Base-by-base conservation (phyloP, 2,797 vertebrate species). In the Furcifer pardalis region DNA sequence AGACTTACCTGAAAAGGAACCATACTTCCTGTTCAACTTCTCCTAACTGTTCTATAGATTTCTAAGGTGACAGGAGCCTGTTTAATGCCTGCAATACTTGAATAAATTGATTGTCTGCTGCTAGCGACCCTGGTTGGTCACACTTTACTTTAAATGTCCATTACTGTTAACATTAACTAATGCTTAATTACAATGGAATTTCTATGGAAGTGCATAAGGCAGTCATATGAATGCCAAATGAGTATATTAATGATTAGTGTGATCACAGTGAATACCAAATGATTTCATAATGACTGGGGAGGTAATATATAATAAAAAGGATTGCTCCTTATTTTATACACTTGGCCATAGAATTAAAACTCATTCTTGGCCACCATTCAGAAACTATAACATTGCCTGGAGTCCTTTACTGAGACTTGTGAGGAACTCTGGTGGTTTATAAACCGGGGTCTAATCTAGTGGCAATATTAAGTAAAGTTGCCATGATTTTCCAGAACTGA, bases 91-190 rank as follows among this genome's bases (percentile, higher is more conserved):
- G 87, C 79, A 80, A 4, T 65, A 27, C 66, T 86, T 89, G 91
- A 91, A 89, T 79, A 69, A 88, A 79, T 77, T 82, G 90, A 95
- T 94, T 91, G 88, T 85, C 84, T 88, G 87, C 91, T 92, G 86
- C 88, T 89, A 83, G 79, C 93, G 93, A 93, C 92, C 89, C 84
- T 92, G 87, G 86, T 88, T 91, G 84, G 89, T 90, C 92, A 91
- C 91, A 88, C 89, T 94, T 94, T 83, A 87, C 19, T 94, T 95
- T 93, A 94, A 94, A 93, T 80, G 46, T 92, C 95, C 92, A 93
- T 95, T 95, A 93, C 89, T 95, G 95, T 95, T 95, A 95, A 94
- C 91, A 91, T 95, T 95, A 96, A 95, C 91, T 94, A 95, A 95
- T 90, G 91, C 90, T 92, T 96, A 96, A 96, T 96, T 95, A 95